phyloP scores from a whole-genome alignment of 1,140 invertebrate species.

The Drosophila oshimai region DNA sequence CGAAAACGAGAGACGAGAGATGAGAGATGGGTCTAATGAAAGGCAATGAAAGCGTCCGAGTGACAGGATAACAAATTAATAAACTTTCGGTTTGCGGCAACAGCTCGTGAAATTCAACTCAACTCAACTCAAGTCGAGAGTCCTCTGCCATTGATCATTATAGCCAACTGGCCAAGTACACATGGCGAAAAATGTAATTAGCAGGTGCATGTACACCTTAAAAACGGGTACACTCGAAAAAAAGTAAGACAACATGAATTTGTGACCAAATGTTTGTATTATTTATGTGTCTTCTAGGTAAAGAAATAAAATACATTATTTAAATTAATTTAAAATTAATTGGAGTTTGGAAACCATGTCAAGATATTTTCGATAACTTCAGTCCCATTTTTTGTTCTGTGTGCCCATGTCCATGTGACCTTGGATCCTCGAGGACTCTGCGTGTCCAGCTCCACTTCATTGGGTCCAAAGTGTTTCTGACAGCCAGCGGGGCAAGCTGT shows the following conservation, averaged over 20 bases:
- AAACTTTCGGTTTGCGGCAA: conserved; percentile 59
- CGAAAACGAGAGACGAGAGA: background rate
- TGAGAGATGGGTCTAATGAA: conserved; percentile 46
- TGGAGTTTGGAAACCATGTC: no score
- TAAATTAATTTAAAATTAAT: no score
- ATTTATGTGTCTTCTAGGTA: no score
- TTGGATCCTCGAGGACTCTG: background rate
- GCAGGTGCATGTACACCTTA: no score
- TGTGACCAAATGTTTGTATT: no score
- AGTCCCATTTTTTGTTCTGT: no score
- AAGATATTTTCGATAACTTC: no score
- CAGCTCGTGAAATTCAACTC: conserved; percentile 37
- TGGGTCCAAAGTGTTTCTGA: background rate
- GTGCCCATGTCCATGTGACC: background rate
- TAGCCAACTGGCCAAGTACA: conserved; percentile 5
- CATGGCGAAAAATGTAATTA: background rate
- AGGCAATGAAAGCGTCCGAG: conserved; percentile 71
- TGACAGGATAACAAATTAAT: conserved; percentile 79
- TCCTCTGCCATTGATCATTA: conserved; percentile 20
- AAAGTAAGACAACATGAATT: no score
- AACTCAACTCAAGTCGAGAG: no score
- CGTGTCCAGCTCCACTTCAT: background rate
- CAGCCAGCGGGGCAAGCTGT: background rate
- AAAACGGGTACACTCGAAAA: no score
- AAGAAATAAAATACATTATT: no score